A percentile compares a stretch with the other conserved stretches of the same genome.
These are phyloP conservation scores for Pollenia angustigena DNA, from an alignment of 2,888 invertebrate genomes.

Conservation along the genomic window DNA sequence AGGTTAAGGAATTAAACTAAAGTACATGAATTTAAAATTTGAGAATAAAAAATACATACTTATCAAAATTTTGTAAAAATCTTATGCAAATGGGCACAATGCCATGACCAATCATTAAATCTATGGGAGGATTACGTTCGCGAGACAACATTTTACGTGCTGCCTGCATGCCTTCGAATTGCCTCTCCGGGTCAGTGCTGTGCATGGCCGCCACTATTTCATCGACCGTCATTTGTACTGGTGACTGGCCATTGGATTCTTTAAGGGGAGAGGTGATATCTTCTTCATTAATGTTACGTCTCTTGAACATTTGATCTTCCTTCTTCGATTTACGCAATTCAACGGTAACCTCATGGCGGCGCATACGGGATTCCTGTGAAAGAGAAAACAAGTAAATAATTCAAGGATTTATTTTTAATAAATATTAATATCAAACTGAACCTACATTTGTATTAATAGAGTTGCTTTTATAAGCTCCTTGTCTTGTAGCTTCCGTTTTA, in stretches of 20 bases:
- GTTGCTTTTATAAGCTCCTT: conserved; percentile 91
- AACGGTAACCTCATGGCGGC: conserved; percentile 94
- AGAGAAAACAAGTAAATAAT: not conserved
- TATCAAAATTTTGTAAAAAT: conserved; percentile 89
- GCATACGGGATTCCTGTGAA: conserved; percentile 88
- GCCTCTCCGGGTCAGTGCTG: conserved; percentile 86
- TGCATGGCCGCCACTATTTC: conserved; percentile 91
- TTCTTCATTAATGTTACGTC: conserved; percentile 90
- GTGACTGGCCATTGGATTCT: conserved; percentile 84
- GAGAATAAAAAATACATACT: conserved; percentile 85
- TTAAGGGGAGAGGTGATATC: conserved; percentile 85
- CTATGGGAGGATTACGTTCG: conserved; percentile 96
- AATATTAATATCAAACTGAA: not conserved
- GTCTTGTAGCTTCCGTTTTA: conserved; percentile 85
- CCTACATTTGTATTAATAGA: conserved; percentile 90
- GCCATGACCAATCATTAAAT: conserved; percentile 92
- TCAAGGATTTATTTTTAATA: not conserved
- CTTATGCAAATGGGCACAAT: conserved; percentile 93
- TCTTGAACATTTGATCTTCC: conserved; percentile 96
- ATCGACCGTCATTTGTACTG: conserved; percentile 86
- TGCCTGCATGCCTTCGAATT: conserved; percentile 90
- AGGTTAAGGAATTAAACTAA: not conserved
- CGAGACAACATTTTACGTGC: conserved; percentile 95
- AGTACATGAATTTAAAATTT: not conserved
- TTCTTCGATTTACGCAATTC: conserved; percentile 96